Conservation (phyloP, 1,140 invertebrate species). For the Drosophila yakuba region DNA sequence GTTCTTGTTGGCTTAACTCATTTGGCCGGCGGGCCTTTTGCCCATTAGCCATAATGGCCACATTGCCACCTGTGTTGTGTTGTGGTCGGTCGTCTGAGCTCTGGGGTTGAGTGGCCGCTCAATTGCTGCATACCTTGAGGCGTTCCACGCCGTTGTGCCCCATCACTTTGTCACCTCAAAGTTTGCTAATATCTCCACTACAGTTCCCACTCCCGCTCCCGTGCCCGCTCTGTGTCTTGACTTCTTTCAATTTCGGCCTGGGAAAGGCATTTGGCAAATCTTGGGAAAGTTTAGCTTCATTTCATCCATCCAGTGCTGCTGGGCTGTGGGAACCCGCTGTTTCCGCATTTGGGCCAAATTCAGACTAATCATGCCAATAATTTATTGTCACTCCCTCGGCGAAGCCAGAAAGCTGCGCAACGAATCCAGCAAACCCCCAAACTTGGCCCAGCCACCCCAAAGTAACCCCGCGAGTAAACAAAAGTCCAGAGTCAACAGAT, state of each 20-base stretch:
- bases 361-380: constrained; percentile 81
- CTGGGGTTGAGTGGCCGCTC: constrained; percentile 12
- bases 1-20: constrained; percentile 80
- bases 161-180: constrained; percentile 56
- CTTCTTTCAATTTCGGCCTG: constrained; percentile 67
- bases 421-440: constrained; percentile 37
- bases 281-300: constrained; percentile 61
- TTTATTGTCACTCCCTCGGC: constrained; percentile 74
- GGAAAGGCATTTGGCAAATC: constrained; percentile 49
- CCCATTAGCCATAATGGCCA: constrained; percentile 81
- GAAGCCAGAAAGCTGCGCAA: constrained; percentile 62
- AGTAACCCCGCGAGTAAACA: constrained; percentile 36
- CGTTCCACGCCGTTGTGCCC: constrained; percentile 42
- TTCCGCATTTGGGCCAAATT: constrained; percentile 62
- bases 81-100: constrained; percentile 15
- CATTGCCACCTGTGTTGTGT: constrained; percentile 79
- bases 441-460: constrained; percentile 9
- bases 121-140: constrained; percentile 66
- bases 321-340: constrained; percentile 59
- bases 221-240: constrained; percentile 18
- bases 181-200: constrained; percentile 37
- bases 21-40: constrained; percentile 70
- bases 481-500: constrained; percentile 72
- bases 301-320: constrained; percentile 12
- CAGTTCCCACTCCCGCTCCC: too few species aligned